Conservation (phyloP, 2,888 invertebrate genomes). For the Nomada fabriciana region DNA sequence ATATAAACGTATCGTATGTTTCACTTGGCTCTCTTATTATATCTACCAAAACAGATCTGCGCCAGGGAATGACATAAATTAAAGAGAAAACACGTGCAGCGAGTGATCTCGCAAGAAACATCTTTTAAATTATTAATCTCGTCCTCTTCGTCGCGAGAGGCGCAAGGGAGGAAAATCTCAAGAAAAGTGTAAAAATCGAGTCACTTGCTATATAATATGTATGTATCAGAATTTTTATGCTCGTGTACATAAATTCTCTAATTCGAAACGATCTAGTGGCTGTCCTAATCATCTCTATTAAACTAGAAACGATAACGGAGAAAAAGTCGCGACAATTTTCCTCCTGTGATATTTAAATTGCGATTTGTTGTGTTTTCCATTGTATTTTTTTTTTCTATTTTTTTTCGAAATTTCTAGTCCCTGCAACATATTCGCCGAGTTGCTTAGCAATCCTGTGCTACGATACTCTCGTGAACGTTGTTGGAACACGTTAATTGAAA, state of each 20-base stretch:
- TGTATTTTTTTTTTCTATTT: constrained; percentile 41
- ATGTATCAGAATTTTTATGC: constrained; percentile 46
- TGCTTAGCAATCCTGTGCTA: constrained; percentile 50
- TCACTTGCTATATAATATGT: constrained; percentile 37
- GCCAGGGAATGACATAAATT: constrained; percentile 37
- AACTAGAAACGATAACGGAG: constrained; percentile 37
- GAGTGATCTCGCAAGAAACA: constrained; percentile 28
- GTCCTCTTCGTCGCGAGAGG: constrained; percentile 49
- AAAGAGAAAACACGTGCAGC: constrained; percentile 25
- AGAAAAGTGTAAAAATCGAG: constrained; percentile 26
- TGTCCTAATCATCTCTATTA: constrained; percentile 50
- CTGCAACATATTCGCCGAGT: constrained; percentile 70
- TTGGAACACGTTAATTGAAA: constrained; percentile 71
- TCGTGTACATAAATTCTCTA: constrained; percentile 55
- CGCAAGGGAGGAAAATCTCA: constrained; percentile 52
- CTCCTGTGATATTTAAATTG: constrained; percentile 62
- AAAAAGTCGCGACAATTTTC: constrained; percentile 58
- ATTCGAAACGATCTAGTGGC: constrained; percentile 49
- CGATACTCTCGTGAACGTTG: constrained; percentile 58
- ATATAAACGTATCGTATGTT: constrained; percentile 18
- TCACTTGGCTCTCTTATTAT: constrained; percentile 34
- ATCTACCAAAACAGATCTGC: constrained; percentile 55
- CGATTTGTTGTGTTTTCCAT: constrained; percentile 48
- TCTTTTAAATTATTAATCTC: constrained; percentile 50
- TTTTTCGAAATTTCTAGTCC: constrained; percentile 82